phyloP scores from a whole-genome alignment of 2,113 vertebrate genomes.

The Hyperopisus bebe region DNA sequence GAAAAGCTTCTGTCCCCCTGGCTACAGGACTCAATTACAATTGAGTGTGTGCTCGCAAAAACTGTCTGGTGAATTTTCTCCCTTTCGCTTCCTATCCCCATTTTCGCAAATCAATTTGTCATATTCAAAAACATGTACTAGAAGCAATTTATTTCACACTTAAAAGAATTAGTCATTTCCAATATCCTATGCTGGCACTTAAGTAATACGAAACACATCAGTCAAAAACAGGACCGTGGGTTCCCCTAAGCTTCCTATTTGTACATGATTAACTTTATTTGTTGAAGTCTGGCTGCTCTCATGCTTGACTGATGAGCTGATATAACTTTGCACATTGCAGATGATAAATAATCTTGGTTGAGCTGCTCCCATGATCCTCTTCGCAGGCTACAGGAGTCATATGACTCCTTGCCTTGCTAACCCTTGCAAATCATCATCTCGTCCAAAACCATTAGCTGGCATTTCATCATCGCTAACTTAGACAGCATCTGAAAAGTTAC shows the following conservation, averaged over 20 bases:
- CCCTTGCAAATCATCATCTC: slow-evolving; percentile 6
- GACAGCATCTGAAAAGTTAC: neutral
- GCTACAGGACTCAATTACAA: slow-evolving; percentile 57
- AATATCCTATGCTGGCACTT: slow-evolving; percentile 60
- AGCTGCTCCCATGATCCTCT: neutral
- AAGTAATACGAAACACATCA: slow-evolving; percentile 26
- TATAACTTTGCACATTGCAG: neutral
- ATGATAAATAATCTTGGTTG: neutral
- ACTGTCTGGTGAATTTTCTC: slow-evolving; percentile 47
- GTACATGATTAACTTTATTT: slow-evolving; percentile 17
- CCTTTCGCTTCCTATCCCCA: slow-evolving; percentile 30
- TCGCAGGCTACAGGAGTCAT: neutral
- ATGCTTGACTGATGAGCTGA: neutral
- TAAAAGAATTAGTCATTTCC: slow-evolving; percentile 61
- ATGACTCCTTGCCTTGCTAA: neutral
- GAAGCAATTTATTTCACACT: slow-evolving; percentile 66
- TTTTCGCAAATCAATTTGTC: slow-evolving; percentile 61
- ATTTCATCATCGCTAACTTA: neutral
- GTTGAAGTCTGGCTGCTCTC: neutral
- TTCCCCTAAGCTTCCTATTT: neutral
- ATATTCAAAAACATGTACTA: slow-evolving; percentile 58
- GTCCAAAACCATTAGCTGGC: neutral
- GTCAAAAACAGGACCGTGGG: slow-evolving; percentile 4
- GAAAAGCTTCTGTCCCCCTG: slow-evolving; percentile 40
- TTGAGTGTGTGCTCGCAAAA: slow-evolving; percentile 48